Evolutionary conservation across 2,888 invertebrate species (phyloP).

Genomic region (Limnephilus rhombicus): DNA sequence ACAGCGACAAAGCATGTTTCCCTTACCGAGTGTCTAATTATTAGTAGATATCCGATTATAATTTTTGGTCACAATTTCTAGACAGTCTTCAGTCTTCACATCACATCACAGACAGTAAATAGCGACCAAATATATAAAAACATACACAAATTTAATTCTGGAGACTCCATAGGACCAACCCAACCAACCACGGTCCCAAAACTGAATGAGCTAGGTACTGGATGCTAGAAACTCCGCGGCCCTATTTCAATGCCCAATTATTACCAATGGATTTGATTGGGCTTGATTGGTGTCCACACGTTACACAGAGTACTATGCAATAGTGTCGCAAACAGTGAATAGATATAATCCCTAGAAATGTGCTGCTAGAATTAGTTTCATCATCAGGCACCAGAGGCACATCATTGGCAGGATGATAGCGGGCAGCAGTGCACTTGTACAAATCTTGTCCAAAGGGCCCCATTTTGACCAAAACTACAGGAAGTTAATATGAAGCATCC

Average conservation of each 20-base stretch:
- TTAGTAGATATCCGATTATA: background rate
- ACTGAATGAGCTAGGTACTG: constrained; percentile 3
- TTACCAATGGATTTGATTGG: constrained; percentile 47
- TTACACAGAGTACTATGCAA: background rate
- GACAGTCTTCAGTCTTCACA: background rate
- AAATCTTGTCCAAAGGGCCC: too few relatives aligned
- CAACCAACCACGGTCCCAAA: background rate
- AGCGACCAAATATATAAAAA: background rate
- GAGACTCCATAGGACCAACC: background rate
- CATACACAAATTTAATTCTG: too few relatives aligned
- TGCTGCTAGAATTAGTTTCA: too few relatives aligned
- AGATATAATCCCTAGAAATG: too few relatives aligned
- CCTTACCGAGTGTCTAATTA: background rate
- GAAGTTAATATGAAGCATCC: too few relatives aligned
- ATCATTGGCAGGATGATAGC: too few relatives aligned
- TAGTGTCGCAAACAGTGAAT: background rate
- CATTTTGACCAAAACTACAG: too few relatives aligned
- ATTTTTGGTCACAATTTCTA: background rate
- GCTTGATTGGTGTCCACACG: constrained; percentile 44
- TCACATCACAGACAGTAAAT: background rate
- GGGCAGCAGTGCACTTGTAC: too few relatives aligned
- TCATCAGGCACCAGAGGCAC: too few relatives aligned
- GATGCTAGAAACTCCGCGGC: background rate
- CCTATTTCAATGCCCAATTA: constrained; percentile 39
- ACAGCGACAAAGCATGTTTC: background rate